Evolutionary conservation across 2,797 vertebrate genomes (phyloP).

Genomic region (Sphaeramia orbicularis): DNA sequence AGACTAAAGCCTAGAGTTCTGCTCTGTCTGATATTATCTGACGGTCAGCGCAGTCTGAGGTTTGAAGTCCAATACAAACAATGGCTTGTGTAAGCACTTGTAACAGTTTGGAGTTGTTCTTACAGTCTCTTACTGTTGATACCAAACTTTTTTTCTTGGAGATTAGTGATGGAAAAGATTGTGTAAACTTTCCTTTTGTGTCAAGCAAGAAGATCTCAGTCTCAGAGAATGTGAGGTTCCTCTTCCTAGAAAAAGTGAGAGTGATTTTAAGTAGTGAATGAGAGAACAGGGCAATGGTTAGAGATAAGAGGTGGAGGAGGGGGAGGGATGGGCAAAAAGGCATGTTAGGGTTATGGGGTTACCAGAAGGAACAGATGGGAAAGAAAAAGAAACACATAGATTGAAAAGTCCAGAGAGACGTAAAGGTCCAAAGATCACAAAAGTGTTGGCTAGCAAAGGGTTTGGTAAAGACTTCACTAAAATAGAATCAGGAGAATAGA

Average conservation of each 20-base stretch:
- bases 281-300: constrained; percentile 35
- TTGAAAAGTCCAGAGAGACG: constrained; percentile 44
- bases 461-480: constrained; percentile 29
- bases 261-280: constrained; percentile 16
- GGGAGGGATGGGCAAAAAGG: constrained; percentile 30
- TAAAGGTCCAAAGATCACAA: constrained; percentile 38
- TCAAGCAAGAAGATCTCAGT: too few species aligned
- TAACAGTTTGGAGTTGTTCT: too few species aligned
- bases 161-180: too few species aligned
- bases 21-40: too few species aligned
- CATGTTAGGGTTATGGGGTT: constrained; percentile 47
- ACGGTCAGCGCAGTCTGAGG: too few species aligned
- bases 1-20: too few species aligned
- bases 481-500: constrained; percentile 30
- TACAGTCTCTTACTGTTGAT: too few species aligned
- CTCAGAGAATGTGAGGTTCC: too few species aligned
- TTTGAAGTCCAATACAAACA: too few species aligned
- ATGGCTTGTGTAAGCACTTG: too few species aligned
- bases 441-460: constrained; percentile 34
- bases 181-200: too few species aligned
- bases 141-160: too few species aligned
- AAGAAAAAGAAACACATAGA: constrained; percentile 28
- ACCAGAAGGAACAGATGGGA: constrained; percentile 61
- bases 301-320: constrained; percentile 25
- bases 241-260: not conserved